Evolutionary conservation across 2,113 vertebrate genomes (phyloP), one percentile per base, ranked within the genome.

Genomic region (Hyperopisus bebe): DNA sequence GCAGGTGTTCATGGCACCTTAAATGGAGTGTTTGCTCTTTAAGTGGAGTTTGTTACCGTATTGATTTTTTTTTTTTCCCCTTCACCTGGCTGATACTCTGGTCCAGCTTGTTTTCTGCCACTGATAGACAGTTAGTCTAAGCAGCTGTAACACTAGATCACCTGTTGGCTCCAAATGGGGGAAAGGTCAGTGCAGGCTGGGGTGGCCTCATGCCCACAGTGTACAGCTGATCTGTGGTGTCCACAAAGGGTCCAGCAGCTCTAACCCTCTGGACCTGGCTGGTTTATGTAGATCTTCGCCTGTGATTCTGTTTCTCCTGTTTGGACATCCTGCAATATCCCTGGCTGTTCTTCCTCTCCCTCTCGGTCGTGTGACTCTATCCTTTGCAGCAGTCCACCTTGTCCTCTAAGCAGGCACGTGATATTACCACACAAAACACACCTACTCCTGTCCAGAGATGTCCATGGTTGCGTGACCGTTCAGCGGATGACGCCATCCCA

Each of bases 21-120:
- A 50, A 86, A 86, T 86, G 17, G 85, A 53, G 85, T 87, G 85
- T 87, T 35, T 35, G 85, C 48, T 50, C 50, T 87, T 55, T 87
- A 51, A 55, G 27, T 53, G 46, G 83, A 86, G 24, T n/a, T 86
- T 86, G 85, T 87, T 55, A 87, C 85, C 8, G 15, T 53, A 87
- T 55, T 87, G 85, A 87, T 87, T 87, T 87, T 35, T 86, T 19
- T 83, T 77, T 19, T 77, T 77, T 55, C 46, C 47, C 10, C 74
- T 19, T 19, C 74, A 87, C 44, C 85, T 87, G 46, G 50, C 13
- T 31, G 85, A 39, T 39, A 35, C 85, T 87, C 13, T 35, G 10
- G 50, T 87, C 85, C n/a, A 53, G 31, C 85, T 55, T 21, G 27
- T 35, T 31, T 87, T 5, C 85, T 31, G 85, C 31, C 85, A 53